Conservation (phyloP, 2,888 invertebrate genomes). For the Agrenia bidenticulata region DNA sequence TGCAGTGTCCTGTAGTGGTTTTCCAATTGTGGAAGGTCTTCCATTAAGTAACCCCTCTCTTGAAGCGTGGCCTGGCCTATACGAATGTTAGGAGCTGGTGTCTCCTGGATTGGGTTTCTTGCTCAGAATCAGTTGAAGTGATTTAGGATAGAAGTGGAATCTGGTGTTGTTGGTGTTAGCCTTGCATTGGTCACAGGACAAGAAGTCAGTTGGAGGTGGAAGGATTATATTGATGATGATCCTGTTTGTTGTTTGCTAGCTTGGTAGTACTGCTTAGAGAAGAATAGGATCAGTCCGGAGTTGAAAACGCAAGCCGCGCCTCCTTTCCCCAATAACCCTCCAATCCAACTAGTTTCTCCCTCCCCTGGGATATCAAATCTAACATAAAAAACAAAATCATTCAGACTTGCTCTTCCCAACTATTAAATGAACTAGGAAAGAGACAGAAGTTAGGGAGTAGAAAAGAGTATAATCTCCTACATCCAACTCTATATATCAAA, state of each 20-base stretch:
- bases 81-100: too few species aligned
- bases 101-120: background rate
- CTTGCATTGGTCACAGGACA: conserved; percentile 16
- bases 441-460: too few species aligned
- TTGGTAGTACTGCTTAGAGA: conserved; percentile 18
- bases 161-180: conserved; percentile 3
- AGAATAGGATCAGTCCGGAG: conserved; percentile 51
- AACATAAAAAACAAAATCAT: background rate
- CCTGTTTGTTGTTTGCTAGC: conserved; percentile 20
- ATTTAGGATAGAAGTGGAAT: background rate
- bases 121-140: background rate
- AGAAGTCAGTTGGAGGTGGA: conserved; percentile 16
- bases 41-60: too few species aligned
- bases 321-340: conserved; percentile 48
- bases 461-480: too few species aligned
- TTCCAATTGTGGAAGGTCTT: conserved; percentile 5
- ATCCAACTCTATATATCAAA: too few species aligned
- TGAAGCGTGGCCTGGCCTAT: too few species aligned
- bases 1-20: background rate
- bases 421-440: too few species aligned
- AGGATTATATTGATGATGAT: conserved; percentile 23
- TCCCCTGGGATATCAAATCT: conserved; percentile 47
- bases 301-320: conserved; percentile 48
- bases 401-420: too few species aligned
- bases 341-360: conserved; percentile 48